Percentiles rank a stretch among this genome's conserved stretches.
Conservation (phyloP, 2,888 invertebrate genomes). For the Mesorhabditis belari region DNA sequence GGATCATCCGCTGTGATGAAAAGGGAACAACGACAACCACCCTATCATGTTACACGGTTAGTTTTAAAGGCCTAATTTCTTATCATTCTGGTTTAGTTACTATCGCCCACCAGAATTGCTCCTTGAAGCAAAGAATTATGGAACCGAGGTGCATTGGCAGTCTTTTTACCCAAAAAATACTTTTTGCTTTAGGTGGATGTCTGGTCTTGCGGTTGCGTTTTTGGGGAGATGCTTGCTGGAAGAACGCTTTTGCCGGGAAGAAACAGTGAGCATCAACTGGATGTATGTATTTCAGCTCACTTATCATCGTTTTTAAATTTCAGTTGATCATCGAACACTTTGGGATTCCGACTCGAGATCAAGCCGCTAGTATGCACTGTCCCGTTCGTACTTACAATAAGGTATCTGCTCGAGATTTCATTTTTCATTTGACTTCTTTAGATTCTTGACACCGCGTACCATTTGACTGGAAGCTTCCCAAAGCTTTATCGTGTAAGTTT, state of each 20-base stretch:
- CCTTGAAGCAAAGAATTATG: conserved; percentile 70
- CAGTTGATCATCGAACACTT: conserved; percentile 1
- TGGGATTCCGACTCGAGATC: conserved; percentile 5
- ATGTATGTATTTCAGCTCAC: conserved; percentile 1
- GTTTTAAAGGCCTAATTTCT: not conserved
- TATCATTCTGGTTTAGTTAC: not conserved
- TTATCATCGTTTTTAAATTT: not conserved
- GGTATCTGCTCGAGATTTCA: no score
- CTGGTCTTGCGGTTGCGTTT: conserved; percentile 36
- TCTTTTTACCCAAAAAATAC: conserved; percentile 55
- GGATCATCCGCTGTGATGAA: conserved; percentile 19
- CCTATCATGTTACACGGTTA: conserved; percentile 39
- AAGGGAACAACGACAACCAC: conserved; percentile 13
- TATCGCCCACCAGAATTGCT: conserved; percentile 63
- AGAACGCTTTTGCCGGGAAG: conserved; percentile 23
- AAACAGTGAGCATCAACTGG: conserved; percentile 19
- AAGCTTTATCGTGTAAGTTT: no score
- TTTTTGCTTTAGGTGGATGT: conserved; percentile 13
- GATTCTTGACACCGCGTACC: not conserved
- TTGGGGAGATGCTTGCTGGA: conserved; percentile 29
- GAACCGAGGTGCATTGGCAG: conserved; percentile 84
- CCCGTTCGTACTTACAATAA: not conserved
- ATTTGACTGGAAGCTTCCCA: not conserved
- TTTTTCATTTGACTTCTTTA: not conserved
- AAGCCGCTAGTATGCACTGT: conserved; percentile 1